Evolutionary conservation across 2,888 invertebrate species (phyloP).

Genomic region (Habrosyne pyritoides): DNA sequence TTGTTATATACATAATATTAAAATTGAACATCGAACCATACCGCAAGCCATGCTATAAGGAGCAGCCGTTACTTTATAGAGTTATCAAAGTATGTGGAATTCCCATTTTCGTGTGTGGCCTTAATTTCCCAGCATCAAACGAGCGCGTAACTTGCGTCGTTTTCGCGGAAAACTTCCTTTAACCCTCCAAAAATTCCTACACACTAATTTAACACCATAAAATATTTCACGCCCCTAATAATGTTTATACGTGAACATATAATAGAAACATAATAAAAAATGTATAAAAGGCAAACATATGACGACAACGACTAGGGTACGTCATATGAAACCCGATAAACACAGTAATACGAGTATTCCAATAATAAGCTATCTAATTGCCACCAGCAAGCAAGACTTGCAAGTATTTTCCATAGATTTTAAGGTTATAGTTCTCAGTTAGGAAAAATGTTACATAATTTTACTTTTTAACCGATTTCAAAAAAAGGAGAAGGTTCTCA

Average conservation of each 20-base stretch:
- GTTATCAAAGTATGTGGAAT: conserved; percentile 53
- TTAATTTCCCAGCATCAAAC: conserved; percentile 56
- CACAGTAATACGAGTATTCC: too few relatives aligned
- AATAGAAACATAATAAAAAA: conserved; percentile 33
- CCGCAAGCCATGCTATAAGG: conserved; percentile 31
- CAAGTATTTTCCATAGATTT: too few relatives aligned
- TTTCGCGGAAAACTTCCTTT: conserved; percentile 50
- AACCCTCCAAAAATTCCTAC: conserved; percentile 47
- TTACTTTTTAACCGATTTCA: too few relatives aligned
- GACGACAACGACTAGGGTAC: too few relatives aligned
- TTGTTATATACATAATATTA: conserved; percentile 19
- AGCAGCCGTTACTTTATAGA: conserved; percentile 22
- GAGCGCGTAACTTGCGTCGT: conserved; percentile 58
- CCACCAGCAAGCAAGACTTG: too few relatives aligned
- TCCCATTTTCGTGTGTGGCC: conserved; percentile 50
- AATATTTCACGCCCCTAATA: conserved; percentile 55
- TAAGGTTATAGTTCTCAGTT: too few relatives aligned
- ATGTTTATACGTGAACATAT: conserved; percentile 32
- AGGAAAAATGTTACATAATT: too few relatives aligned
- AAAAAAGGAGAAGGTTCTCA: too few relatives aligned
- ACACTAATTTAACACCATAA: conserved; percentile 42
- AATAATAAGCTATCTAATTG: too few relatives aligned
- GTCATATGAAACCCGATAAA: too few relatives aligned
- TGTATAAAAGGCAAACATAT: not conserved
- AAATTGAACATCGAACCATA: conserved; percentile 16